Percentiles rank a stretch among this genome's conserved stretches.
Evolutionary conservation across 2,797 vertebrate species (phyloP).

Genomic region (Hippopotamyrus pictus): DNA sequence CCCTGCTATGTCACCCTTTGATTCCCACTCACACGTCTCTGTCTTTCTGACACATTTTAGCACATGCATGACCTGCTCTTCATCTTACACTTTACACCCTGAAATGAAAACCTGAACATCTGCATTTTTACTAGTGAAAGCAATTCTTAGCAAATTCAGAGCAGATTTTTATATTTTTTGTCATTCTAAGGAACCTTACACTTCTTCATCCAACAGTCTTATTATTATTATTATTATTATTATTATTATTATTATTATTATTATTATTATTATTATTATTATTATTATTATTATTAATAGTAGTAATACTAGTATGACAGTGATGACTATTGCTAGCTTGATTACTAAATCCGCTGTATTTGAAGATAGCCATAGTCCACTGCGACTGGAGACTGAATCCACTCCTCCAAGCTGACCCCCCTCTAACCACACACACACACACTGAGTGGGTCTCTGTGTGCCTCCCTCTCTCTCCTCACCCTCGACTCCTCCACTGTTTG

Average conservation of each 20-base stretch:
- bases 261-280: background rate
- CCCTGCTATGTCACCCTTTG: background rate
- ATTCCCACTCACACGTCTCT: background rate
- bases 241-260: background rate
- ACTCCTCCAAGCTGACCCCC: background rate
- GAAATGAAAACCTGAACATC: background rate
- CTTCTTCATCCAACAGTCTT: background rate
- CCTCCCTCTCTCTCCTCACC: background rate
- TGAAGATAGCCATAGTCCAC: background rate
- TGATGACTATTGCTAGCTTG: background rate
- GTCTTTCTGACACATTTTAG: background rate
- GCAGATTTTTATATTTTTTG: background rate
- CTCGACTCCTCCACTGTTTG: slow-evolving; percentile 26
- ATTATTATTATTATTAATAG: background rate
- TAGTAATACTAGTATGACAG: background rate
- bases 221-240: background rate
- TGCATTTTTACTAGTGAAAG: background rate
- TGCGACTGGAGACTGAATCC: background rate
- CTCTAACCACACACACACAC: background rate
- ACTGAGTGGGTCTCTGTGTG: background rate
- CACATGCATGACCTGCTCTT: background rate
- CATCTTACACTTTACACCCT: background rate
- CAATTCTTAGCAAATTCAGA: background rate
- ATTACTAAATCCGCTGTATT: background rate
- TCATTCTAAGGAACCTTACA: background rate